A percentile compares a stretch with the other conserved stretches of the same genome.
Evolutionary conservation across 2,797 vertebrate species (phyloP).

Genomic region (Geotrypetes seraphini): DNA sequence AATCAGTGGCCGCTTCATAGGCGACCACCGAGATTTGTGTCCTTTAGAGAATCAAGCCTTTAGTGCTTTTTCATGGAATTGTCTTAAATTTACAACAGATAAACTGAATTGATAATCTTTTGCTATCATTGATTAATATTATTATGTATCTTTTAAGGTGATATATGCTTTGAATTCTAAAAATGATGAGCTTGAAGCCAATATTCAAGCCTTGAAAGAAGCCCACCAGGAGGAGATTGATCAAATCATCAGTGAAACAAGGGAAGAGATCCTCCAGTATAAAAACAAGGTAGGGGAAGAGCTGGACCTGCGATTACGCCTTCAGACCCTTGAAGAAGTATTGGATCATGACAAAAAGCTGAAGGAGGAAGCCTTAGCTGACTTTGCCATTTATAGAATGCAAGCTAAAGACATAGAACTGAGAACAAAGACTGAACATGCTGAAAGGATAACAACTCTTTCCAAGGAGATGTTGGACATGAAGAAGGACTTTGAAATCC

Average conservation of each 20-base stretch:
- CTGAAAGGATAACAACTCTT: constrained; percentile 20
- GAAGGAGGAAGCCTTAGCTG: constrained; percentile 62
- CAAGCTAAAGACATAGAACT: constrained; percentile 61
- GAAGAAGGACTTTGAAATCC: constrained; percentile 60
- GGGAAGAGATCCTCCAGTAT: constrained; percentile 43
- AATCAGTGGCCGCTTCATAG: no score
- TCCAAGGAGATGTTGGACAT: constrained; percentile 43
- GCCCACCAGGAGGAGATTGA: constrained; percentile 76
- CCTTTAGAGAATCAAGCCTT: no score
- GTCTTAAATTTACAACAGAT: no score
- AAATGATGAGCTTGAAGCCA: constrained; percentile 82
- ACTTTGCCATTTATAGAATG: constrained; percentile 41
- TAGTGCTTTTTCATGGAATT: no score
- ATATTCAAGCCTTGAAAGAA: constrained; percentile 65
- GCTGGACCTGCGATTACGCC: constrained; percentile 62
- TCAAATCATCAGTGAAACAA: constrained; percentile 64
- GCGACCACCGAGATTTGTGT: no score
- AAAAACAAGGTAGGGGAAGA: constrained; percentile 41
- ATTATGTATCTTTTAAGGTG: constrained; percentile 55
- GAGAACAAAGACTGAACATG: constrained; percentile 47
- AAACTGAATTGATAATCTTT: no score
- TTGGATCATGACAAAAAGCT: constrained; percentile 72
- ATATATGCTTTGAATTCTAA: constrained; percentile 88
- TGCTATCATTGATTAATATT: no score
- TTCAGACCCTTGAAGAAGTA: constrained; percentile 72